Conservation (phyloP, 2,888 invertebrate species). For the Crocallis elinguaria region DNA sequence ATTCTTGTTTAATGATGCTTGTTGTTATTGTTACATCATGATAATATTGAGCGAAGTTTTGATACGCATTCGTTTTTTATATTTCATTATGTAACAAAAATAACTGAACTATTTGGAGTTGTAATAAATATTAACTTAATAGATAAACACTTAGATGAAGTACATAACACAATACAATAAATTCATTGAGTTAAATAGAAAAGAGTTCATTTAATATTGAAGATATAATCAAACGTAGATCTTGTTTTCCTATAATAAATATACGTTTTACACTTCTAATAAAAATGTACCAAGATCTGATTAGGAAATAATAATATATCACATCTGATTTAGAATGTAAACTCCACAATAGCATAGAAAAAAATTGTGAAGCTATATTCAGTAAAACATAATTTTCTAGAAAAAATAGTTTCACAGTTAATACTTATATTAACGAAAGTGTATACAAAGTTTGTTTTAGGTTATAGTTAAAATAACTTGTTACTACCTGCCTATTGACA, state of each 20-base stretch:
- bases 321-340: neutral
- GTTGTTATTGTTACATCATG: neutral
- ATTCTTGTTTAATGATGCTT: slow-evolving; percentile 28
- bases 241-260: neutral
- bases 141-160: slow-evolving; percentile 7
- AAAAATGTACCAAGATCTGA: neutral
- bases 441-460: slow-evolving; percentile 62
- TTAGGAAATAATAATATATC: neutral
- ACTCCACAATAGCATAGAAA: neutral
- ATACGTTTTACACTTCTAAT: neutral
- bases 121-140: slow-evolving; percentile 1
- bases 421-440: slow-evolving; percentile 26
- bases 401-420: slow-evolving; percentile 45
- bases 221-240: neutral
- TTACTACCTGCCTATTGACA: slow-evolving; percentile 83
- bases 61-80: neutral
- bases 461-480: slow-evolving; percentile 68
- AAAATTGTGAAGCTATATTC: neutral
- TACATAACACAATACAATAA: neutral
- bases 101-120: neutral
- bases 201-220: slow-evolving; percentile 9
- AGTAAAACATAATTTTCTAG: slow-evolving; percentile 25
- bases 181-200: neutral
- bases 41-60: neutral
- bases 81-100: neutral